These are phyloP conservation scores for Tillus elongatus DNA, from an alignment of 2,888 invertebrate species.

Conservation along the genomic window DNA sequence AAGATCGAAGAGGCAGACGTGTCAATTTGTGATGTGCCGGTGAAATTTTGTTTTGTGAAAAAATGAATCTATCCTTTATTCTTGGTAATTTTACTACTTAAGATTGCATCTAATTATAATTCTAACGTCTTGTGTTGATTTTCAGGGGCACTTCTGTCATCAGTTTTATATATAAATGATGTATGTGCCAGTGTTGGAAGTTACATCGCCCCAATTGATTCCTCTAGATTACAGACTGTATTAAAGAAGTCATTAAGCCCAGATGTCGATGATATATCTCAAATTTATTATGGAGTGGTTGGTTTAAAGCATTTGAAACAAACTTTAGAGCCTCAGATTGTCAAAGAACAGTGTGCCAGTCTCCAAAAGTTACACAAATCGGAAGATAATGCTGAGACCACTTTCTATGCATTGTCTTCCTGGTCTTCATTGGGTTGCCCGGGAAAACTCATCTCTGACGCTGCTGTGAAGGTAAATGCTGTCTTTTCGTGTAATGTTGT, in stretches of 20 bases:
- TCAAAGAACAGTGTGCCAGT: constrained; percentile 43
- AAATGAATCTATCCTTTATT: too few species aligned
- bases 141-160: too few species aligned
- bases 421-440: constrained; percentile 31
- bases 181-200: constrained; percentile 38
- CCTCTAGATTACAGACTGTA: constrained; percentile 30
- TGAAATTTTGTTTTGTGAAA: too few species aligned
- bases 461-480: constrained; percentile 44
- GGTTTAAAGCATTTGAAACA: constrained; percentile 62
- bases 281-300: constrained; percentile 63
- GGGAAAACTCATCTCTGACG: constrained; percentile 31
- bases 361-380: constrained; percentile 31
- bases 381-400: constrained; percentile 26
- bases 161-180: too few species aligned
- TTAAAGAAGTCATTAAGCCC: constrained; percentile 29
- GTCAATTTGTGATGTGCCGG: too few species aligned
- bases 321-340: constrained; percentile 46
- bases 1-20: too few species aligned
- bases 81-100: too few species aligned
- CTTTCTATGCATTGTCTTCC: constrained; percentile 30
- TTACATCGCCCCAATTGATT: constrained; percentile 33
- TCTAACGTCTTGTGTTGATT: too few species aligned
- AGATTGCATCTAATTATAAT: too few species aligned
- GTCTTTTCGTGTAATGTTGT: too few species aligned
- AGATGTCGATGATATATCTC: constrained; percentile 49